Evolutionary conservation across 2,797 vertebrate genomes (phyloP).

Genomic region (Triplophysa bombifrons): DNA sequence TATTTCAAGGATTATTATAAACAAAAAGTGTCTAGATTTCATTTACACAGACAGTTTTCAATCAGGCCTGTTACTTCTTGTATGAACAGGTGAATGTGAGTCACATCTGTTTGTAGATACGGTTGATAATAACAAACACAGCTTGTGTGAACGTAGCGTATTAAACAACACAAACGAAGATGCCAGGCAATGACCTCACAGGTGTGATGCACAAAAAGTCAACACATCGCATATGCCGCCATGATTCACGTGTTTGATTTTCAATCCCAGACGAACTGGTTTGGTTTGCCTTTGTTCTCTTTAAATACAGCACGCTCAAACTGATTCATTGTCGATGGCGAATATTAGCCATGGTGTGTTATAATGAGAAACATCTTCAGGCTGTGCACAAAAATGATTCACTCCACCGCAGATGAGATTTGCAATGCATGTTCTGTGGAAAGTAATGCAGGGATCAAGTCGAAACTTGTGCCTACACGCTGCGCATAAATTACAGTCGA

Average conservation of each 20-base stretch:
- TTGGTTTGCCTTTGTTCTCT: constrained; percentile 15
- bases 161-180: not conserved
- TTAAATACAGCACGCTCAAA: constrained; percentile 24
- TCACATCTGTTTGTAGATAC: not conserved
- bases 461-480: constrained; percentile 45
- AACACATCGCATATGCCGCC: not conserved
- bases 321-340: constrained; percentile 11
- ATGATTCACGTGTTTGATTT: not conserved
- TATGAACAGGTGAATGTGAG: not conserved
- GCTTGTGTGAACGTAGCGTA: not conserved
- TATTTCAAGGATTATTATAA: too few relatives aligned
- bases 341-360: constrained; percentile 35
- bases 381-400: constrained; percentile 44
- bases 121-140: not conserved
- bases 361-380: constrained; percentile 47
- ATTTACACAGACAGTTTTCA: not conserved
- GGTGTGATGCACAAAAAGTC: not conserved
- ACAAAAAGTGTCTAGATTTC: not conserved
- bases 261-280: not conserved
- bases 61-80: not conserved
- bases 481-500: constrained; percentile 41
- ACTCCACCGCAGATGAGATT: constrained; percentile 43
- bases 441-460: constrained; percentile 26
- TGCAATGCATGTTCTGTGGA: constrained; percentile 34
- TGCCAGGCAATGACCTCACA: constrained; percentile 1